These are phyloP conservation scores for Acrobasis suavella DNA, from an alignment of 2,888 invertebrate genomes.

Conservation along the genomic window DNA sequence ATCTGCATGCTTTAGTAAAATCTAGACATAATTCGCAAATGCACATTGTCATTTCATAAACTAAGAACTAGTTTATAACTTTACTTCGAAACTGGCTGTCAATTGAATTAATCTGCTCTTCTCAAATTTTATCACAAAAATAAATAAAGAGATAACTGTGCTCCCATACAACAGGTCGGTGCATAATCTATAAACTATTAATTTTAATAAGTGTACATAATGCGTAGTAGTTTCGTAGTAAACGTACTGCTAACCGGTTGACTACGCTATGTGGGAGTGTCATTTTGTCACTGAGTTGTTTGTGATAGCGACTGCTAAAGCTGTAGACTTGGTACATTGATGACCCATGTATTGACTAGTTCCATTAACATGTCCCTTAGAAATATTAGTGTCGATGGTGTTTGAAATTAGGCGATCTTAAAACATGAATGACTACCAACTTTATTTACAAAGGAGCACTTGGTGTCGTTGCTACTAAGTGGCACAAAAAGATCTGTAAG, in stretches of 20 bases:
- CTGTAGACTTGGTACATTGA: background rate
- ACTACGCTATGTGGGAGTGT: slow-evolving; percentile 11
- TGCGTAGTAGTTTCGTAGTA: slow-evolving; percentile 2
- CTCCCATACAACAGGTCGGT: background rate
- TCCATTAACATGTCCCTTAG: no score
- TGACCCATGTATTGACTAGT: no score
- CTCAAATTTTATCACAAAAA: slow-evolving; percentile 1
- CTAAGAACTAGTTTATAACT: no score
- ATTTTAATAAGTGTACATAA: slow-evolving; percentile 8
- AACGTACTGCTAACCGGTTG: slow-evolving; percentile 12
- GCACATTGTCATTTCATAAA: no score
- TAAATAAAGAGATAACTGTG: slow-evolving; percentile 3
- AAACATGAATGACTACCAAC: no score
- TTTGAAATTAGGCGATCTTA: no score
- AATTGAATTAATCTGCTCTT: background rate
- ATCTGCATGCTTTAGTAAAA: no score
- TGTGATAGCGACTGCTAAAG: slow-evolving; percentile 3
- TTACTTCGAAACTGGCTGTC: background rate
- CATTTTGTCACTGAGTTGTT: slow-evolving; percentile 17
- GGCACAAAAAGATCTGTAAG: no score
- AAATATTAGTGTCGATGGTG: no score
- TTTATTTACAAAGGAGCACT: no score
- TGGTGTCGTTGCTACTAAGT: no score
- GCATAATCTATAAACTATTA: background rate
- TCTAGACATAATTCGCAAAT: no score